phyloP scores from a whole-genome alignment of 1,140 invertebrate species.

The Paraescarpia echinospica region DNA sequence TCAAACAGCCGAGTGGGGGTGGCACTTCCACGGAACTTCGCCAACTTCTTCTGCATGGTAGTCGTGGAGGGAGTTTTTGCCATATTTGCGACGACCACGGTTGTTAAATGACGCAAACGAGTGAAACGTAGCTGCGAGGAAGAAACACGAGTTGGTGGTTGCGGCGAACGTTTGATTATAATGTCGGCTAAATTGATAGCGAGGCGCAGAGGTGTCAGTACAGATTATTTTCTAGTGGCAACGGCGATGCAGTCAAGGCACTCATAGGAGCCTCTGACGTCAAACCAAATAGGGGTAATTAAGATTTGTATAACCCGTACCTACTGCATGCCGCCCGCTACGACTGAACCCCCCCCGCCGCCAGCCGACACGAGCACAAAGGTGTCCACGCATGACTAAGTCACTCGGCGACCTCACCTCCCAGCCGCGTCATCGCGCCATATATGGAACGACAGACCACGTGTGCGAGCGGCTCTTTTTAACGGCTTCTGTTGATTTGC shows the following conservation, averaged over 20 bases:
- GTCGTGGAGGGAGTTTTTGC: not conserved
- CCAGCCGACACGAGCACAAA: not conserved
- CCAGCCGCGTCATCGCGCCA: not conserved
- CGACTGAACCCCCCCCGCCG: too few species aligned
- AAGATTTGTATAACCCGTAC: not conserved
- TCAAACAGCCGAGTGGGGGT: not conserved
- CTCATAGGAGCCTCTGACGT: not conserved
- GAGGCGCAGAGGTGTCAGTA: not conserved
- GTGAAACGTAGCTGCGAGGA: not conserved
- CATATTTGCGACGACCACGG: not conserved
- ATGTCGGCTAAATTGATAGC: not conserved
- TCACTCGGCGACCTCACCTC: not conserved
- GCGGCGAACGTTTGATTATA: not conserved
- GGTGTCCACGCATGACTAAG: not conserved
- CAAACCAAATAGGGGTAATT: not conserved
- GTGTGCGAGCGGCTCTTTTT: not conserved
- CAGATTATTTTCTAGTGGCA: not conserved
- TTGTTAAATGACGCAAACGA: not conserved
- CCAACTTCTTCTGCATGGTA: not conserved
- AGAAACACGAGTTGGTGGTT: not conserved
- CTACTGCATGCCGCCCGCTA: not conserved
- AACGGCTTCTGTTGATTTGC: not conserved
- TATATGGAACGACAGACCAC: not conserved
- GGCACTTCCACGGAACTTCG: not conserved
- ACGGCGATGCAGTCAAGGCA: not conserved